Evolutionary conservation across 2,888 invertebrate genomes (phyloP).

Genomic region (Tethea ocularis): DNA sequence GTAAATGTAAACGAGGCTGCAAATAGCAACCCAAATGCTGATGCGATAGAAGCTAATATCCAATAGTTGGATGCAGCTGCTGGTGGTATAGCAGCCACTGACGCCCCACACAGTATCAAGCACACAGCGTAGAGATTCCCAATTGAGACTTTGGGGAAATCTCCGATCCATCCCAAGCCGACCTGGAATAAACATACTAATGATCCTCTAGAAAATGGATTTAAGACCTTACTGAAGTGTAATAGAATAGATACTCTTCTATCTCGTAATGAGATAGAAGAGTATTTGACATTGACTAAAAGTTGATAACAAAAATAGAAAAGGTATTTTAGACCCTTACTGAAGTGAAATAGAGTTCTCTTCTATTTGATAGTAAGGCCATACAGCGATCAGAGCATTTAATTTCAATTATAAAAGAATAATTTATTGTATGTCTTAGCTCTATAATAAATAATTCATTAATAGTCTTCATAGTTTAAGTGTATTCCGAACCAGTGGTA

Average conservation of each 20-base stretch:
- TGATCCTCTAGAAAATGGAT: neutral
- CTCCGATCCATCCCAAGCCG: conserved; percentile 94
- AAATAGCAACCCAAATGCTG: conserved; percentile 94
- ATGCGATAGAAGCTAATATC: conserved; percentile 77
- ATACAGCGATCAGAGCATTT: too few relatives aligned
- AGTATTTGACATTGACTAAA: too few relatives aligned
- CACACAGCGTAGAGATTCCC: conserved; percentile 92
- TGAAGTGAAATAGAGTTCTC: too few relatives aligned
- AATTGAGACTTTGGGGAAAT: conserved; percentile 92
- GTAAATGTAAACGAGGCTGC: conserved; percentile 96
- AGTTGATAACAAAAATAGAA: too few relatives aligned
- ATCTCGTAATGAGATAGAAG: too few relatives aligned
- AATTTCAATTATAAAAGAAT: too few relatives aligned
- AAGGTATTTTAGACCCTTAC: too few relatives aligned
- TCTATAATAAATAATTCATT: too few relatives aligned
- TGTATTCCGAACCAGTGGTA: too few relatives aligned
- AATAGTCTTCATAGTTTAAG: too few relatives aligned
- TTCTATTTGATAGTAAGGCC: too few relatives aligned
- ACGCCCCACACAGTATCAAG: conserved; percentile 86
- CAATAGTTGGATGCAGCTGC: conserved; percentile 73
- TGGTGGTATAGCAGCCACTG: conserved; percentile 85
- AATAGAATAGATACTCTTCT: neutral
- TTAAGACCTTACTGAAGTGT: neutral
- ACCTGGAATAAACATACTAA: conserved; percentile 76
- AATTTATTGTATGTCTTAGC: too few relatives aligned